These are phyloP conservation scores for Pseudochirops cupreus DNA, from an alignment of 2,797 vertebrate species.

Conservation along the genomic window DNA sequence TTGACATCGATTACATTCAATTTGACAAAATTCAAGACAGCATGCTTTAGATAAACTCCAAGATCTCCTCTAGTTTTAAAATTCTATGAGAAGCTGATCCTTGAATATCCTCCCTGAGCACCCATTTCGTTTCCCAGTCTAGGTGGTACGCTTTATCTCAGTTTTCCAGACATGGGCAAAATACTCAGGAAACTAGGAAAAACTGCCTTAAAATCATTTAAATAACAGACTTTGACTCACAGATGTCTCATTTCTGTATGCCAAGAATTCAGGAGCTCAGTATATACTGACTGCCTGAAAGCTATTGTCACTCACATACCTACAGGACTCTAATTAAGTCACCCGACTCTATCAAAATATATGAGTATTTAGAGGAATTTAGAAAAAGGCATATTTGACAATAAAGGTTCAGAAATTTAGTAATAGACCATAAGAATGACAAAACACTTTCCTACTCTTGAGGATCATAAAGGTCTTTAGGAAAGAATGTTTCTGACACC, in stretches of 20 bases:
- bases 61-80: not conserved
- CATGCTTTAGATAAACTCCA: not conserved
- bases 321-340: not conserved
- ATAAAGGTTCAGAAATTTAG: not conserved
- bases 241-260: not conserved
- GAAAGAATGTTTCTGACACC: not conserved
- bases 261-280: not conserved
- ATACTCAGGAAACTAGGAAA: not conserved
- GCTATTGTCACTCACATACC: not conserved
- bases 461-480: conserved; percentile 4
- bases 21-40: not conserved
- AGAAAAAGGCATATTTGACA: not conserved
- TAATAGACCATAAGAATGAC: not conserved
- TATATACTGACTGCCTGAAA: not conserved
- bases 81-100: not conserved
- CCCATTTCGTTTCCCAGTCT: not conserved
- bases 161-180: not conserved
- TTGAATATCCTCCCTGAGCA: not conserved
- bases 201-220: not conserved
- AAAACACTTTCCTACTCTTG: not conserved
- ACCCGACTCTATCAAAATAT: not conserved
- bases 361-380: conserved; percentile 34
- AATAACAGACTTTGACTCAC: not conserved
- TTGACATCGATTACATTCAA: not conserved
- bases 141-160: accelerated